Evolutionary conservation across 2,113 vertebrate species (phyloP), one percentile per base, ranked within the genome.

Genomic region (Muscicapa adusta): DNA sequence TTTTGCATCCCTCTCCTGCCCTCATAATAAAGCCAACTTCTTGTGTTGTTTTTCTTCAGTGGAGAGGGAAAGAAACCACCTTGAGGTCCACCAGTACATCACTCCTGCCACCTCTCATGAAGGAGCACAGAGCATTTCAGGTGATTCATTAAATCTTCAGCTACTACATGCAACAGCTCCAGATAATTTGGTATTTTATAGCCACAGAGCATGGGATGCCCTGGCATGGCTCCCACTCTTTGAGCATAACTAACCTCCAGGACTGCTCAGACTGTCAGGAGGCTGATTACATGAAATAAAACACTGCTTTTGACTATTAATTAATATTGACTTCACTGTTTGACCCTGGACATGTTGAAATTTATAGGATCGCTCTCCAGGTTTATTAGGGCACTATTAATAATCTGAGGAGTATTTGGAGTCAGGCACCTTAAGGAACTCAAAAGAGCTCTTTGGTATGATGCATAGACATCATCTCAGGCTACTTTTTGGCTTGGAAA

Each of bases 361-460:
- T 96, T 96, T 95, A 96, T 93, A 95, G 88, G 82, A 86, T 91
- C 23, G 1, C 85, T 90, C 88, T 92, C 72, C 91, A 88, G 94
- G 93, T 96, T 96, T 97, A 96, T 95, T 96, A 96, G 94, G 88
- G 76, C 83, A 33, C 94, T 67, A 91, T 96, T 96, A 96, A 96
- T 96, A 96, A 93, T 81, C 90, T 25, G 53, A 85, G 78, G 60
- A 93, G 54, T 90, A 88, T 97, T 82, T 84, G 83, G 83, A 96
- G 93, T 88, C 94, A 93, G 82, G 58, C 92, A 96, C 92, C 94
- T 94, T 61, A 71, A 86, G 40, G 85, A 94, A 88, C 95, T 84
- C 77, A 83, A 74, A 83, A 85, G 90, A 86, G 73, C 85, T 91
- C 92, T 85, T 77, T 10, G 76, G 65, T 84, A 90, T 54, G 76